phyloP scores from a whole-genome alignment of 2,797 vertebrate species.

The Galago senegalensis region DNA sequence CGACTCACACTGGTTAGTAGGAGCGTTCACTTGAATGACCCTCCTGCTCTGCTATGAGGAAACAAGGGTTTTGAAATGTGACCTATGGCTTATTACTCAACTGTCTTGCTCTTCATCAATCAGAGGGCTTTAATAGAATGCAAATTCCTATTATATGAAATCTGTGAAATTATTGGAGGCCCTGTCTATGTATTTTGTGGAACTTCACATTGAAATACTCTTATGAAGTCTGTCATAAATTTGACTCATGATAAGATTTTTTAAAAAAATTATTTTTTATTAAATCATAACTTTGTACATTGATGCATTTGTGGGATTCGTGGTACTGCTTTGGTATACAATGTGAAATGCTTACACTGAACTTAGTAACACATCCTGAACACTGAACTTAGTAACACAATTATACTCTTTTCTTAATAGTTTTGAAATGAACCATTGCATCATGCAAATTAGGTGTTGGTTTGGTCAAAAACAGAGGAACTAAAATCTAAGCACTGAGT shows the following conservation, averaged over 20 bases:
- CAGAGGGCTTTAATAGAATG: constrained; percentile 58
- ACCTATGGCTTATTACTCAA: neutral
- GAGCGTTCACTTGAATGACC: neutral
- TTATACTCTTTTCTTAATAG: too few species aligned
- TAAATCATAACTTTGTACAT: too few species aligned
- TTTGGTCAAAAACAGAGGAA: constrained; percentile 64
- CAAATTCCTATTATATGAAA: constrained; percentile 39
- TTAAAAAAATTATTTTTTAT: too few species aligned
- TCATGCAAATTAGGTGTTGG: neutral
- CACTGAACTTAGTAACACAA: too few species aligned
- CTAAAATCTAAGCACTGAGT: constrained; percentile 34
- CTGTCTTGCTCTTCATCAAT: constrained; percentile 20
- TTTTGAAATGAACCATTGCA: too few species aligned
- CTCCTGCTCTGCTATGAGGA: neutral
- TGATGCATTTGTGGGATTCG: too few species aligned
- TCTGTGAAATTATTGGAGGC: constrained; percentile 49
- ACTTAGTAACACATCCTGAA: too few species aligned
- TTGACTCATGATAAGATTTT: constrained; percentile 26
- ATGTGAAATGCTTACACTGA: too few species aligned
- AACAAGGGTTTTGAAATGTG: constrained; percentile 25
- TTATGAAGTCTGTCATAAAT: constrained; percentile 56
- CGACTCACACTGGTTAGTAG: constrained; percentile 1
- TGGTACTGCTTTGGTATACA: too few species aligned
- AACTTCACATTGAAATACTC: constrained; percentile 15
- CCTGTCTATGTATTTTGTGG: constrained; percentile 68